Percentiles rank a stretch among this genome's conserved stretches.
phyloP scores from a whole-genome alignment of 2,797 vertebrate genomes.

The Macropus fuliginosus region DNA sequence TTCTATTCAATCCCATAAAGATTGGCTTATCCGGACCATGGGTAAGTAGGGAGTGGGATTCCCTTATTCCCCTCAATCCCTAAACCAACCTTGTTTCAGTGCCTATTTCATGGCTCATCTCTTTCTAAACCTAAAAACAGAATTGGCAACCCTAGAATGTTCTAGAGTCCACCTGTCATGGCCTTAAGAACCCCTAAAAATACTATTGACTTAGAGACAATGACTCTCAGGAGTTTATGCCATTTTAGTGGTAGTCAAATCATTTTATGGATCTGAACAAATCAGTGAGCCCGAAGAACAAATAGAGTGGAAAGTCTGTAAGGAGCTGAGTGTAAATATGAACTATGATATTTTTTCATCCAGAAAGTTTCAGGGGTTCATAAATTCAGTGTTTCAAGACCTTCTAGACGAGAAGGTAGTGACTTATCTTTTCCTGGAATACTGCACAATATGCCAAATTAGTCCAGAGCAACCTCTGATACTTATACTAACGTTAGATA shows the following conservation, averaged over 20 bases:
- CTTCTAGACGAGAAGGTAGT: not conserved
- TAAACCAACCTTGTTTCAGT: not conserved
- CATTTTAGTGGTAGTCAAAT: not conserved
- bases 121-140: not conserved
- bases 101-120: not conserved
- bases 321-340: not conserved
- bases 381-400: not conserved
- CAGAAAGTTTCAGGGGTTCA: not conserved
- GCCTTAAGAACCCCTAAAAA: not conserved
- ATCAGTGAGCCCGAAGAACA: not conserved
- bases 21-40: not conserved
- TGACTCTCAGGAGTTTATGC: not conserved
- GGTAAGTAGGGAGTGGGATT: not conserved
- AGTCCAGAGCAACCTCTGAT: not conserved
- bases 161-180: too few species aligned
- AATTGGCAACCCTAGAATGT: not conserved
- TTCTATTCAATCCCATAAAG: not conserved
- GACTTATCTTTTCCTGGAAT: not conserved
- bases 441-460: not conserved
- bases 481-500: not conserved
- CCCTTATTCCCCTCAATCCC: not conserved
- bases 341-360: not conserved
- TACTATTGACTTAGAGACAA: not conserved
- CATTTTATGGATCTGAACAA: not conserved
- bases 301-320: not conserved